phyloP scores from a whole-genome alignment of 2,888 invertebrate species.

The Sisyra terminalis region DNA sequence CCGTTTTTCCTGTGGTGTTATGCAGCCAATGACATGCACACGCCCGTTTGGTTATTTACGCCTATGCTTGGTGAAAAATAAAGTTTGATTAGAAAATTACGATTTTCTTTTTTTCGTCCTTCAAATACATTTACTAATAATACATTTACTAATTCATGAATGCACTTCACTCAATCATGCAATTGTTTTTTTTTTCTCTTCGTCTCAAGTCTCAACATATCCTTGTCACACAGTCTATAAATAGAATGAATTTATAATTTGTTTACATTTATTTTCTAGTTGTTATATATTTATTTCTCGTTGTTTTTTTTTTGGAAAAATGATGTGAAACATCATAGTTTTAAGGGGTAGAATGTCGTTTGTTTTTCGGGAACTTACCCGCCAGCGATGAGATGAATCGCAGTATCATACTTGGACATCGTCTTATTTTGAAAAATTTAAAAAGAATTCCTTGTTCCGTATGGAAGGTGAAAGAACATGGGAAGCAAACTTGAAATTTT shows the following conservation, averaged over 20 bases:
- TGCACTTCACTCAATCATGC: no score
- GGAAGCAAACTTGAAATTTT: neutral
- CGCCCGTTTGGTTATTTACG: no score
- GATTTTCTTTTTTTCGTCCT: neutral
- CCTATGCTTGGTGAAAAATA: no score
- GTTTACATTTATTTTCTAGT: neutral
- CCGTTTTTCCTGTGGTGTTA: no score
- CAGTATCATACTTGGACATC: slow-evolving; percentile 70
- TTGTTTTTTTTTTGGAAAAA: neutral
- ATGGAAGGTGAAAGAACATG: neutral
- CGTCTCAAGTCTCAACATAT: neutral
- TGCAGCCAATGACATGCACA: no score
- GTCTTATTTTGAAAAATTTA: slow-evolving; percentile 11
- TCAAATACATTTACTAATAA: neutral
- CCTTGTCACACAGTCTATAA: neutral
- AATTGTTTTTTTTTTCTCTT: no score
- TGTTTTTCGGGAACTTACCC: slow-evolving; percentile 50
- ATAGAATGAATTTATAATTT: neutral
- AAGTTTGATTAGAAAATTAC: no score
- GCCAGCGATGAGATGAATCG: slow-evolving; percentile 89
- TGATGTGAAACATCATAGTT: slow-evolving; percentile 6
- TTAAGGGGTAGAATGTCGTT: slow-evolving; percentile 12
- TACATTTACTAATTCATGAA: slow-evolving; percentile 2
- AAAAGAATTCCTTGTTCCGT: no score
- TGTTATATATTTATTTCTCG: neutral